Evolutionary conservation across 2,113 vertebrate species (phyloP).

Genomic region (crab-eating macaque (Macaca fascicularis)): T2T-MFA8v1.1 NC_088381.1:24318501-24319000

Average conservation of each 20-base stretch:
- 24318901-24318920: neutral
- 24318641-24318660: conserved; percentile 48
- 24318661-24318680: neutral
- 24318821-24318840: neutral
- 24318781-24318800: neutral
- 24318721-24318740: conserved; percentile 61
- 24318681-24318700: neutral
- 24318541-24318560: conserved; percentile 23
- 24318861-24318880: neutral
- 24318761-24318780: neutral
- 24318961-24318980: neutral
- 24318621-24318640: conserved; percentile 70
- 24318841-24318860: neutral
- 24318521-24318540: neutral
- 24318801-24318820: neutral
- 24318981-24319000: neutral
- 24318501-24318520: conserved; percentile 48
- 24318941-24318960: neutral
- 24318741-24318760: conserved; percentile 45
- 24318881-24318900: neutral
- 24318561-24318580: conserved; percentile 30
- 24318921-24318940: neutral
- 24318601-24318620: conserved; percentile 52
- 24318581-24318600: conserved; percentile 31
- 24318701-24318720: neutral